Base-by-base conservation (phyloP, 92 coral and sea anemone species). In the Muricea muricata region DNA sequence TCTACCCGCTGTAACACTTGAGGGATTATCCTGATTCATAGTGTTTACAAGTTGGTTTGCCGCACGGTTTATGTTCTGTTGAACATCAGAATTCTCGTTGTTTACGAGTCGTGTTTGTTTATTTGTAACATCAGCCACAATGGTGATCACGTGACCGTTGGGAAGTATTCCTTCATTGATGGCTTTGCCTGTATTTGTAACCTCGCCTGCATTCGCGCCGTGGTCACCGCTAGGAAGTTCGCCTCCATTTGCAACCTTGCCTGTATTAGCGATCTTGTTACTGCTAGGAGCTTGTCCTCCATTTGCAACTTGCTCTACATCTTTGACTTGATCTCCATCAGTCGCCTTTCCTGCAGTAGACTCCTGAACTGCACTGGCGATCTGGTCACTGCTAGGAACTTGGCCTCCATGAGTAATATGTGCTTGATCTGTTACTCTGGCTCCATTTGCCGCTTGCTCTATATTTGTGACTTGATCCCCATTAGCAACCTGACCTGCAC, bases 21-120 rank as follows among this genome's bases (percentile, higher is more conserved):
- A 13, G 0, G 1, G 37, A n/a, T 63, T 32, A 1, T 30, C 70
- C 5, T 63, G 37, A 1, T 63, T 63, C 70, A 63, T 63, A 11
- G 70, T 63, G 70, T 63, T 63, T 30, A 39, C 70, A 5, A 25
- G 37, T 63, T 63, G 70, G n/a, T 63, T 63, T 18, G 37, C 70
- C 18, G 70, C 70, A 10, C 30, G 5, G 34, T 63, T 63, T 63
- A 28, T 17, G 70, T 63, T 63, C 13, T 30, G 15, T 28, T 63
- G 37, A 32, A n/a, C n/a, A n/a, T n/a, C 29, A 1, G 29, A 32
- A 28, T 21, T 57, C 8, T 3, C 60, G 7, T 52, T 30, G 39
- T 63, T 63, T 30, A 4, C 35, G 0, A 28, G 37, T 3, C 14
- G 35, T 63, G 70, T 0, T 63, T 63, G 70, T 25, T 63, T 37